A percentile compares a stretch with the other conserved stretches of the same genome.
These are phyloP conservation scores for Parazoanthus atlanticus DNA, from an alignment of 92 coral and sea anemone genomes.

Conservation along the genomic window DNA sequence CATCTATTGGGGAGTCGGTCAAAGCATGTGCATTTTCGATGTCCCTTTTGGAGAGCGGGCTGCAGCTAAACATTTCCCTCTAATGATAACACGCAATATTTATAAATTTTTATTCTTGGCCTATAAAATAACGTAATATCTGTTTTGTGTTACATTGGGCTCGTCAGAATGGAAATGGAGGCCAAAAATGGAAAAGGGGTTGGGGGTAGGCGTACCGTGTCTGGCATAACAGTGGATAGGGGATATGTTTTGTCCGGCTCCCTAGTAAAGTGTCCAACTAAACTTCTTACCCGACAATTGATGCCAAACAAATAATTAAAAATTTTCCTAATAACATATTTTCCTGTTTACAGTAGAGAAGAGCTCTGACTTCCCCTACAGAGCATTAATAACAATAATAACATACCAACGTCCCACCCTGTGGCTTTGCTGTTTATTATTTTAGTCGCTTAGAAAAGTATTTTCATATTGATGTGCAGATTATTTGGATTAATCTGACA, in stretches of 20 bases:
- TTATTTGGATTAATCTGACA: too few species aligned
- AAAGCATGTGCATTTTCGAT: too few species aligned
- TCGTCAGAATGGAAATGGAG: too few species aligned
- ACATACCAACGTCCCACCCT: neutral
- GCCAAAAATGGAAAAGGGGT: too few species aligned
- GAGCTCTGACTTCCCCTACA: neutral
- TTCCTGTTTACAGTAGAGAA: neutral
- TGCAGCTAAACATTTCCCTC: too few species aligned
- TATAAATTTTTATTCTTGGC: too few species aligned
- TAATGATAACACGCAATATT: too few species aligned
- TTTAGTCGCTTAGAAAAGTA: neutral
- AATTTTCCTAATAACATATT: neutral
- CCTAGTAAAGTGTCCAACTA: neutral
- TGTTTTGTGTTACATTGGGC: too few species aligned
- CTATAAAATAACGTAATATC: too few species aligned
- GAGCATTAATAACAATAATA: neutral
- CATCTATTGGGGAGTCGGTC: too few species aligned
- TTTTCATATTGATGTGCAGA: neutral
- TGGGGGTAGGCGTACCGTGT: neutral
- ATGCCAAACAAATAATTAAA: neutral
- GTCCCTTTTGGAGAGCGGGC: too few species aligned
- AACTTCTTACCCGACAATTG: too few species aligned
- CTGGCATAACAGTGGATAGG: neutral
- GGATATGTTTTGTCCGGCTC: neutral
- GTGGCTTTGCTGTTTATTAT: neutral